A percentile compares a stretch with the other conserved stretches of the same genome.
phyloP scores from a whole-genome alignment of 2,888 invertebrate genomes.

The Crossocerus cetratus region DNA sequence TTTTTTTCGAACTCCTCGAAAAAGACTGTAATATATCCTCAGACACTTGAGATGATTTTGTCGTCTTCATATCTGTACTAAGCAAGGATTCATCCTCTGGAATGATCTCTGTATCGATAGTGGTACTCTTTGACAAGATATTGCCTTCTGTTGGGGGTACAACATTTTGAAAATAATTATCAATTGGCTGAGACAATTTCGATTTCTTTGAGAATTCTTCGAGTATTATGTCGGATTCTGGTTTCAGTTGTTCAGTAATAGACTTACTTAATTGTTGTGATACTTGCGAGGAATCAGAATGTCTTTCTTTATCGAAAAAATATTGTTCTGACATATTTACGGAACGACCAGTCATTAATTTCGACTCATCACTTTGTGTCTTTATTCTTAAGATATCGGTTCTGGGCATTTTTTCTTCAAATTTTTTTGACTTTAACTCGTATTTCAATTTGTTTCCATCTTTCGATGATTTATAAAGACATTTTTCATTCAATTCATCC shows the following conservation, averaged over 20 bases:
- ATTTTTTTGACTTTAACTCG: slow-evolving; percentile 70
- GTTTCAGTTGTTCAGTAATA: slow-evolving; percentile 60
- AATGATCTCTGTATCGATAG: slow-evolving; percentile 38
- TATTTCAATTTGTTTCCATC: slow-evolving; percentile 60
- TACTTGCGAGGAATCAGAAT: slow-evolving; percentile 29
- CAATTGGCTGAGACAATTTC: slow-evolving; percentile 49
- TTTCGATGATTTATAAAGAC: slow-evolving; percentile 26
- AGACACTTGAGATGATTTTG: slow-evolving; percentile 60
- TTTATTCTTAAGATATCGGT: slow-evolving; percentile 62
- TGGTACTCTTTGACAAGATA: slow-evolving; percentile 29
- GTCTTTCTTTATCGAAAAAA: slow-evolving; percentile 43
- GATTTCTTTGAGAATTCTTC: slow-evolving; percentile 71
- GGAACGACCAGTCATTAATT: slow-evolving; percentile 55
- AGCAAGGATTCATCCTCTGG: slow-evolving; percentile 49
- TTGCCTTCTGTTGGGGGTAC: slow-evolving; percentile 29
- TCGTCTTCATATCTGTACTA: slow-evolving; percentile 49
- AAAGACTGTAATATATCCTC: slow-evolving; percentile 54
- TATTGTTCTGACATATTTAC: slow-evolving; percentile 41
- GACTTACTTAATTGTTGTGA: slow-evolving; percentile 46
- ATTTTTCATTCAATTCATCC: slow-evolving; percentile 33
- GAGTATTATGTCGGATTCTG: slow-evolving; percentile 71
- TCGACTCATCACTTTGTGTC: slow-evolving; percentile 62
- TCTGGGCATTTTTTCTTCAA: slow-evolving; percentile 74
- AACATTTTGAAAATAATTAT: slow-evolving; percentile 34
- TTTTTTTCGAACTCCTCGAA: slow-evolving; percentile 56